These are phyloP conservation scores for Drosophila funebris DNA, from an alignment of 1,140 invertebrate species.

Conservation along the genomic window DNA sequence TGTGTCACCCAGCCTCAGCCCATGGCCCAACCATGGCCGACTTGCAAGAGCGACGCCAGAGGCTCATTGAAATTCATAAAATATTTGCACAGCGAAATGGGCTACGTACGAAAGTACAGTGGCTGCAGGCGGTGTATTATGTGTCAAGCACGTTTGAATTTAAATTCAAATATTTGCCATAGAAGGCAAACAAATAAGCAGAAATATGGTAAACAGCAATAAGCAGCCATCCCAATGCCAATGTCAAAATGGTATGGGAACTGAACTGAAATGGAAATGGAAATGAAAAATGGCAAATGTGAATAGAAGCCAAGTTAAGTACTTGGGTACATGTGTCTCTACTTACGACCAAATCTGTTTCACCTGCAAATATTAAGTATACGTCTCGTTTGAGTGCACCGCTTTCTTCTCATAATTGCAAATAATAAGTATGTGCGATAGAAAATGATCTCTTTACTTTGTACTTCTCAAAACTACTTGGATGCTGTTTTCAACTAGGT, in stretches of 20 bases:
- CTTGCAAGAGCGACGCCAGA: slow-evolving; percentile 30
- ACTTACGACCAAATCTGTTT: slow-evolving; percentile 3
- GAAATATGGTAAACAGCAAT: slow-evolving; percentile 80
- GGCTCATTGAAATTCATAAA: slow-evolving; percentile 80
- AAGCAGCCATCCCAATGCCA: slow-evolving; percentile 48
- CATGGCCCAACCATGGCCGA: background rate
- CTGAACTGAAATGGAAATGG: slow-evolving; percentile 8
- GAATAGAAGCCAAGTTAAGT: slow-evolving; percentile 21
- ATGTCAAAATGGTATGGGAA: slow-evolving; percentile 10
- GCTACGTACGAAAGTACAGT: slow-evolving; percentile 46
- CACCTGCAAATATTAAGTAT: slow-evolving; percentile 7
- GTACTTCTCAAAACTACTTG: too few relatives aligned
- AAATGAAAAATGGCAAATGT: slow-evolving; percentile 1
- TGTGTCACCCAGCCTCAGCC: slow-evolving; percentile 47
- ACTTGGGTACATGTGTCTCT: slow-evolving; percentile 14
- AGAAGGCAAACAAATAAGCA: slow-evolving; percentile 78
- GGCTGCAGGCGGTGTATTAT: slow-evolving; percentile 69
- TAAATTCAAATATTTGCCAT: slow-evolving; percentile 79
- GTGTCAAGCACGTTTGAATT: slow-evolving; percentile 80
- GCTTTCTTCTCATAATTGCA: too few relatives aligned
- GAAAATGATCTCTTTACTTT: too few relatives aligned
- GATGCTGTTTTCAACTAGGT: too few relatives aligned
- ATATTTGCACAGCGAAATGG: slow-evolving; percentile 77
- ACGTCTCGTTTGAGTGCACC: background rate
- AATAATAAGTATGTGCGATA: too few relatives aligned